Evolutionary conservation across 2,113 vertebrate genomes (phyloP), one percentile per base, ranked within the genome.

Genomic region (Tachysurus fulvidraco): DNA sequence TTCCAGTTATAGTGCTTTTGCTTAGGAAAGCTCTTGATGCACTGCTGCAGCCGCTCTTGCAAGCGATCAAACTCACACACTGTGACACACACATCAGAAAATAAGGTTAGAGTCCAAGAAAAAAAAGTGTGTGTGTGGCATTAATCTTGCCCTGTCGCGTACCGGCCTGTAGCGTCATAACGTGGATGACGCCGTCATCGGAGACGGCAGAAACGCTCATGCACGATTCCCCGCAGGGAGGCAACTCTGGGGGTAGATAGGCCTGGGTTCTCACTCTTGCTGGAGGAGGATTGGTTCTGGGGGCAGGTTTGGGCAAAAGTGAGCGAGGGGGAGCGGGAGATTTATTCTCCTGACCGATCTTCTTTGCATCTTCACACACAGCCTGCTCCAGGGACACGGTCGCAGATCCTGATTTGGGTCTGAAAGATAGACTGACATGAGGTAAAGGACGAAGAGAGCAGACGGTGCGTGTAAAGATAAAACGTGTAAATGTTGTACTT

Each of bases 1-100:
- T 94, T 96, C 97, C 98, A 98, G 85, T 92, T 95, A 92, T 97
- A 98, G n/a, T 93, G 92, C 83, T 96, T 96, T 91, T 95, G 93
- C 86, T 93, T 94, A 79, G 96, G 96, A 80, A 97, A 92, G 0
- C 94, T 94, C 91, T 93, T 97, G 87, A 98, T 95, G 44, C 92
- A 93, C 88, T 91, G 94, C 57, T 97, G 96, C 86, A 98, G 96
- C 85, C 94, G 93, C 86, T 90, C 82, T 92, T 92, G 95, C 82
- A 99, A 90, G 83, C 93, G 93, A 69, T 91, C 91, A 59, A 97
- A 92, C 64, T 94, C 92, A 50, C 50, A 82, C 90, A 95, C 98
- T 99, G 91, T 60, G n/a, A 69, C 7, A 59, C n/a, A 83, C 76
- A 79, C 25, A 77, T 19, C 74, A 78, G 50, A 2, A 64, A 76